These are phyloP conservation scores for Aplochiton taeniatus DNA, from an alignment of 2,797 vertebrate genomes.

Conservation along the genomic window DNA sequence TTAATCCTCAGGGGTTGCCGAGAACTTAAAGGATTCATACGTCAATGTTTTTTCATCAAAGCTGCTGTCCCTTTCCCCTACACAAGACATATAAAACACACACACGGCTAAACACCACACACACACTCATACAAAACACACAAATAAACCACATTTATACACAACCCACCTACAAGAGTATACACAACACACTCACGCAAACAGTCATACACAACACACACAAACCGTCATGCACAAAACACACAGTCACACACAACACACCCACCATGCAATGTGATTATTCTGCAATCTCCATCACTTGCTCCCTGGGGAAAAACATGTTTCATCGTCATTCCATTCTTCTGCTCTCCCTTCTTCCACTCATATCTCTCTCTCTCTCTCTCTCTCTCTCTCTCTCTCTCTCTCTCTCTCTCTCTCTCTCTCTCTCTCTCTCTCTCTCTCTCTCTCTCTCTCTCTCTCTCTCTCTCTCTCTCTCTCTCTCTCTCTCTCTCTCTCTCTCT, in stretches of 20 bases:
- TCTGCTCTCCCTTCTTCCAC: no score
- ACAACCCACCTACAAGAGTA: neutral
- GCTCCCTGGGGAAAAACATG: constrained; percentile 66
- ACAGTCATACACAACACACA: constrained; percentile 40
- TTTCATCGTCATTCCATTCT: constrained; percentile 78
- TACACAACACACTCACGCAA: constrained; percentile 26
- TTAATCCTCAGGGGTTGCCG: constrained; percentile 41
- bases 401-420: constrained; percentile 27
- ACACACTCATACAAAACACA: constrained; percentile 6
- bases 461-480: no score
- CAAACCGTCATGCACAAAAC: constrained; percentile 39
- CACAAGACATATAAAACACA: no score
- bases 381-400: constrained; percentile 36
- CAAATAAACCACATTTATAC: neutral
- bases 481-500: neutral
- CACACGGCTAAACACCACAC: constrained; percentile 21
- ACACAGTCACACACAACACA: constrained; percentile 40
- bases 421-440: constrained; percentile 14
- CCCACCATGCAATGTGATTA: constrained; percentile 70
- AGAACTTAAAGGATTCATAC: constrained; percentile 62
- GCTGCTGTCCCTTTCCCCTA: no score
- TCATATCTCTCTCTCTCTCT: no score
- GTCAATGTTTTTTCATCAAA: constrained; percentile 66
- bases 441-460: constrained; percentile 15
- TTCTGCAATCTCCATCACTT: constrained; percentile 73